Evolutionary conservation across 2,888 invertebrate genomes (phyloP).

Genomic region (Rhogogaster chlorosoma): DNA sequence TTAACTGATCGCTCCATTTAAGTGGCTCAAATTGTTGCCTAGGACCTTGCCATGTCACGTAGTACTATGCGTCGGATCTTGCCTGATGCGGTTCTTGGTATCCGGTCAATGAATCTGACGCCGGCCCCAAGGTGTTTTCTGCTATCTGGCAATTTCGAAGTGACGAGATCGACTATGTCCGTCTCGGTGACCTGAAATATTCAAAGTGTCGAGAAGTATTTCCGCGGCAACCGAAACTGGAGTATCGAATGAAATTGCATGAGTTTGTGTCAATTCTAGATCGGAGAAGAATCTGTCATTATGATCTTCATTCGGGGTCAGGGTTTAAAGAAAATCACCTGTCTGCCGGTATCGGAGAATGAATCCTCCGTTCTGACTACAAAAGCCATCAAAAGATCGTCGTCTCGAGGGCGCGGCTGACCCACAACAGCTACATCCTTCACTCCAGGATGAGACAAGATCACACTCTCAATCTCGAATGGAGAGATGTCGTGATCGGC

Average conservation of each 20-base stretch:
- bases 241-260: too few relatives aligned
- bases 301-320: too few relatives aligned
- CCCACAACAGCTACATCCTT: conserved; percentile 70
- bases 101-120: conserved; percentile 84
- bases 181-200: neutral
- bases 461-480: conserved; percentile 66
- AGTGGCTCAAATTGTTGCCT: neutral
- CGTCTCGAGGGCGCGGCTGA: conserved; percentile 65
- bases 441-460: conserved; percentile 67
- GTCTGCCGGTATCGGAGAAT: neutral
- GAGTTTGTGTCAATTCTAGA: too few relatives aligned
- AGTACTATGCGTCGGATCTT: conserved; percentile 87
- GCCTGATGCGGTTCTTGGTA: conserved; percentile 89
- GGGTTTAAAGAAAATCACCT: conserved; percentile 4
- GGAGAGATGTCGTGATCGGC: conserved; percentile 69
- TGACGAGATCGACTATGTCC: neutral
- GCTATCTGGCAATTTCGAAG: neutral
- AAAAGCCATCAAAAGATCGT: conserved; percentile 71
- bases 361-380: conserved; percentile 54
- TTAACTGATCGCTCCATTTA: too few relatives aligned
- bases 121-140: conserved; percentile 88
- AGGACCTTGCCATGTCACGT: conserved; percentile 62
- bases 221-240: neutral
- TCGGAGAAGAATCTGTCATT: too few relatives aligned
- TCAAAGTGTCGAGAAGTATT: neutral